Conservation (phyloP, 2,113 vertebrate species). For the Scytalopus superciliaris region DNA sequence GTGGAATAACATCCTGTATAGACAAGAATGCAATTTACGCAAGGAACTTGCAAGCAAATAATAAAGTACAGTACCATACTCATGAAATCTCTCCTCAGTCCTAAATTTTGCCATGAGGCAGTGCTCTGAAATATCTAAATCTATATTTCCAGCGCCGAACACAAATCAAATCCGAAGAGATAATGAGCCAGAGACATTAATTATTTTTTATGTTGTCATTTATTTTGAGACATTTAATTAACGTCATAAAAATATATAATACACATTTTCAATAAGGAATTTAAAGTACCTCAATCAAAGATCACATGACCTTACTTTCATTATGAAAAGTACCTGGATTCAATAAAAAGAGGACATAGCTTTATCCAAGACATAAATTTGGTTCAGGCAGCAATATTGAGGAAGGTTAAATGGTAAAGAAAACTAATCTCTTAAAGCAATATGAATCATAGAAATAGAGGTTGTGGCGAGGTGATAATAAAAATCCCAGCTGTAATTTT, state of each 20-base stretch:
- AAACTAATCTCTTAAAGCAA: slow-evolving; percentile 73
- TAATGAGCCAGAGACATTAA: slow-evolving; percentile 27
- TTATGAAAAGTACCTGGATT: slow-evolving; percentile 56
- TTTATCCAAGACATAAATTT: slow-evolving; percentile 67
- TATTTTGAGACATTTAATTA: slow-evolving; percentile 28
- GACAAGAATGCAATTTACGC: slow-evolving; percentile 27
- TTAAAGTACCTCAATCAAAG: slow-evolving; percentile 47
- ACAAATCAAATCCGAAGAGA: slow-evolving; percentile 38
- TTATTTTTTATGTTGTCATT: slow-evolving; percentile 56
- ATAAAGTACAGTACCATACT: background rate
- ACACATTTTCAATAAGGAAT: slow-evolving; percentile 54
- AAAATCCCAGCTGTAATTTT: slow-evolving; percentile 61
- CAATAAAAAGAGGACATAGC: slow-evolving; percentile 62
- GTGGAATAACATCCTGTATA: slow-evolving; percentile 35
- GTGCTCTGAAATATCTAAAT: background rate
- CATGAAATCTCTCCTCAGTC: background rate
- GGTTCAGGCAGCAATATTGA: slow-evolving; percentile 73
- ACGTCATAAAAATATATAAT: slow-evolving; percentile 43
- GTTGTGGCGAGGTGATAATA: slow-evolving; percentile 46
- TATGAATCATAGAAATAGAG: slow-evolving; percentile 66
- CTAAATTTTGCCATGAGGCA: background rate
- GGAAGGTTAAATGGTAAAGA: slow-evolving; percentile 74
- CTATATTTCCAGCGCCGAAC: background rate
- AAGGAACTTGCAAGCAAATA: slow-evolving; percentile 6
- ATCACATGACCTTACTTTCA: slow-evolving; percentile 35